Evolutionary conservation across 64 coral and sea anemone species (phyloP).

Genomic region (Pocillopora verrucosa): DNA sequence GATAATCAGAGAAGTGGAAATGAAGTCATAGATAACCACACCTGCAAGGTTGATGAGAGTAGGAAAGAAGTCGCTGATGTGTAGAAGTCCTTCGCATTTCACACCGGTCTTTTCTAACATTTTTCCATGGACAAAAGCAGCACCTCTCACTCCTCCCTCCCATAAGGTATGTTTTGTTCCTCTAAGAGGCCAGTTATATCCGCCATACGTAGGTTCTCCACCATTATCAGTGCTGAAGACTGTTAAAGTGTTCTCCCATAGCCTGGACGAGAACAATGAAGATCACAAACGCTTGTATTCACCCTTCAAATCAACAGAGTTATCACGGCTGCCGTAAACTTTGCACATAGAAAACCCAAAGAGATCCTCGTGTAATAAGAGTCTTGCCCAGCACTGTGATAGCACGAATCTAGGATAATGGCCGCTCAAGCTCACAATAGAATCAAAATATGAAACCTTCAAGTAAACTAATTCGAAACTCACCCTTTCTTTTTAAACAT

Average conservation of each 20-base stretch:
- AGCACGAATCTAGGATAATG: no score
- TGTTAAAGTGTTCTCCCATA: constrained; percentile 55
- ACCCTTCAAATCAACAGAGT: not conserved
- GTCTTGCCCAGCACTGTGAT: no score
- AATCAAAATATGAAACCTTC: not conserved
- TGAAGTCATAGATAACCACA: not conserved
- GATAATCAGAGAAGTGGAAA: no score
- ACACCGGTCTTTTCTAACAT: constrained; percentile 41
- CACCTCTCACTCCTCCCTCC: constrained; percentile 61
- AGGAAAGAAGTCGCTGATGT: constrained; percentile 58
- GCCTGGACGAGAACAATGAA: not conserved
- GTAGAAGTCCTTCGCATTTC: constrained; percentile 30
- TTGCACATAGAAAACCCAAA: no score
- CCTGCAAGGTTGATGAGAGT: constrained; percentile 52
- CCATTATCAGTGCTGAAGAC: constrained; percentile 61
- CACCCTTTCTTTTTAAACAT: constrained; percentile 19
- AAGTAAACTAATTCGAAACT: not conserved
- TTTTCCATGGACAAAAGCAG: constrained; percentile 58
- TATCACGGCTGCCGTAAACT: no score
- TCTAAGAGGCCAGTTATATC: constrained; percentile 63
- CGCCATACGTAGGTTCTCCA: constrained; percentile 21
- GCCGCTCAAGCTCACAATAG: no score
- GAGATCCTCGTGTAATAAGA: no score
- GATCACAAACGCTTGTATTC: no score
- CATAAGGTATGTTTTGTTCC: constrained; percentile 46